Evolutionary conservation across 2,797 vertebrate genomes (phyloP).

Genomic region (Etheostoma nigrum): DNA sequence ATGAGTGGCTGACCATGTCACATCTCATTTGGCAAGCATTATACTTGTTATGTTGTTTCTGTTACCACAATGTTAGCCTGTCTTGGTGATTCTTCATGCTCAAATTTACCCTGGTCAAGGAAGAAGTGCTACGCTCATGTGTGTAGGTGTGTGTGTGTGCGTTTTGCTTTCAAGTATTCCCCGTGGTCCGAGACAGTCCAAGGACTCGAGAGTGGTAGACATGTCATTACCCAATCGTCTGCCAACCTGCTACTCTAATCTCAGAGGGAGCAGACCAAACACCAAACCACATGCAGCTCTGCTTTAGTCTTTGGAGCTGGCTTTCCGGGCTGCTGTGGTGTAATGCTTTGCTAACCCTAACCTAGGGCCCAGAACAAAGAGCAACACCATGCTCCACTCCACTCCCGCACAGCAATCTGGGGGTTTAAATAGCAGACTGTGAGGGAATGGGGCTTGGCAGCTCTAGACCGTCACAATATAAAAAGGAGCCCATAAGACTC

Average conservation of each 20-base stretch:
- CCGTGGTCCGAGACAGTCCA: constrained; percentile 77
- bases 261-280: constrained; percentile 79
- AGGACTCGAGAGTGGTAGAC: constrained; percentile 78
- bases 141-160: constrained; percentile 36
- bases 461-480: constrained; percentile 45
- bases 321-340: constrained; percentile 60
- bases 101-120: constrained; percentile 35
- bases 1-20: constrained; percentile 65
- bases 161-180: constrained; percentile 56
- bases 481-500: constrained; percentile 47
- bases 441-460: constrained; percentile 70
- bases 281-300: constrained; percentile 79
- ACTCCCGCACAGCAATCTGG: constrained; percentile 62
- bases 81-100: constrained; percentile 48
- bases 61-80: constrained; percentile 55
- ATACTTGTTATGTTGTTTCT: constrained; percentile 58
- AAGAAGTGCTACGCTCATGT: constrained; percentile 28
- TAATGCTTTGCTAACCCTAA: constrained; percentile 70
- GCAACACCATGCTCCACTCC: constrained; percentile 62
- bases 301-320: constrained; percentile 72
- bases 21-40: constrained; percentile 67
- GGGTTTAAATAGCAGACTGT: constrained; percentile 81
- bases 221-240: constrained; percentile 82
- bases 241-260: constrained; percentile 82
- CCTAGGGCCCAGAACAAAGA: constrained; percentile 72